Evolutionary conservation across 2,113 vertebrate species (phyloP).

Genomic region (Pachyramphus minor): DNA sequence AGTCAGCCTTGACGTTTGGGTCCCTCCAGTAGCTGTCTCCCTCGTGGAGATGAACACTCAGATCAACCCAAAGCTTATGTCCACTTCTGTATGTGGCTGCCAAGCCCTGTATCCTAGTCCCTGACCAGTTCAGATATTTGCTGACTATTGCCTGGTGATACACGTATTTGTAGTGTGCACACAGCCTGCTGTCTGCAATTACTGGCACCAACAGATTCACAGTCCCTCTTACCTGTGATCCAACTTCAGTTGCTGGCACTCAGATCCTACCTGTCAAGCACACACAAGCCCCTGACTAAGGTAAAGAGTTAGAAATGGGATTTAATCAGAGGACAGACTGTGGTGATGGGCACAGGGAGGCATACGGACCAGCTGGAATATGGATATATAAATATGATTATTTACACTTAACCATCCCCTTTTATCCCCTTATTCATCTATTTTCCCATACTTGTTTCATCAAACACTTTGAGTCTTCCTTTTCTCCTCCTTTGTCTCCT

Average conservation of each 20-base stretch:
- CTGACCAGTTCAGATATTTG: neutral
- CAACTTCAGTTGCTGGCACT: neutral
- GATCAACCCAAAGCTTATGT: neutral
- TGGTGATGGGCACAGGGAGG: neutral
- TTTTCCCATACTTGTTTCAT: neutral
- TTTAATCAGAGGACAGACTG: neutral
- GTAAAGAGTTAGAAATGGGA: neutral
- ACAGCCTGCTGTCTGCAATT: neutral
- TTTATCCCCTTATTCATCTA: neutral
- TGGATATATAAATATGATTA: neutral
- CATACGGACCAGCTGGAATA: neutral
- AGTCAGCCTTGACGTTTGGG: neutral
- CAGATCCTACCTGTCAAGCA: neutral
- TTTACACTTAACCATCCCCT: neutral
- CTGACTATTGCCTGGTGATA: neutral
- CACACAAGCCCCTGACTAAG: neutral
- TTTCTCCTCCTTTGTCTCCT: neutral
- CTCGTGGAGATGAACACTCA: neutral
- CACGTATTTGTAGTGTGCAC: fast-evolving
- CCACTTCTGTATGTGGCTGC: neutral
- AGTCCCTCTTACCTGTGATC: neutral
- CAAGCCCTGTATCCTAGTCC: neutral
- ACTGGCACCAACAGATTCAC: neutral
- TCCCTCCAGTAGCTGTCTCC: neutral
- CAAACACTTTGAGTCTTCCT: neutral